phyloP scores from a whole-genome alignment of 2,888 invertebrate genomes.

The Candidula unifasciata region DNA sequence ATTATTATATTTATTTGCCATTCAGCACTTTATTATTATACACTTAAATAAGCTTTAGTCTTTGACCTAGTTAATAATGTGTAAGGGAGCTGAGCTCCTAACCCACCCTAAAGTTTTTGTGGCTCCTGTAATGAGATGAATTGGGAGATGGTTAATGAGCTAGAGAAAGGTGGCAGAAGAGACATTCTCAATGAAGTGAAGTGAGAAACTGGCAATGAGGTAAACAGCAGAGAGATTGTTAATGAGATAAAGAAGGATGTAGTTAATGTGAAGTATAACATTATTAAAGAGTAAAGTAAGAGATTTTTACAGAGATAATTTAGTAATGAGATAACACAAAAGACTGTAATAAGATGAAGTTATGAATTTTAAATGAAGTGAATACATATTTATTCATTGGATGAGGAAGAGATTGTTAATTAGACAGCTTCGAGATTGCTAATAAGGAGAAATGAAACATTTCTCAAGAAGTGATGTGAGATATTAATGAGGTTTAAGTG shows the following conservation, averaged over 20 bases:
- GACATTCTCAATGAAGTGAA: constrained; percentile 75
- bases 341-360: not conserved
- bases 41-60: too few relatives aligned
- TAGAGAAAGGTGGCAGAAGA: constrained; percentile 62
- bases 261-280: not conserved
- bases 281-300: not conserved
- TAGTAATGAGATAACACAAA: not conserved
- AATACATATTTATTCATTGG: constrained; percentile 68
- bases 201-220: constrained; percentile 66
- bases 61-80: too few relatives aligned
- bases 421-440: not conserved
- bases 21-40: too few relatives aligned
- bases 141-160: constrained; percentile 68
- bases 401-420: constrained; percentile 13
- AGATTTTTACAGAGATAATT: not conserved
- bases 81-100: too few relatives aligned
- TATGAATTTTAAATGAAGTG: constrained; percentile 75
- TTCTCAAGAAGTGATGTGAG: not conserved
- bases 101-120: too few relatives aligned
- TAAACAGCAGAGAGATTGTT: constrained; percentile 54
- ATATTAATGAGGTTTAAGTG: too few relatives aligned
- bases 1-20: too few relatives aligned
- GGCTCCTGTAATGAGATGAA: too few relatives aligned
- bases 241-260: not conserved
- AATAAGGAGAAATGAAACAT: not conserved